A percentile compares a stretch with the other conserved stretches of the same genome.
These are phyloP conservation scores for Hylyphantes graminicola DNA, from an alignment of 1,140 invertebrate genomes.

Conservation along the genomic window DNA sequence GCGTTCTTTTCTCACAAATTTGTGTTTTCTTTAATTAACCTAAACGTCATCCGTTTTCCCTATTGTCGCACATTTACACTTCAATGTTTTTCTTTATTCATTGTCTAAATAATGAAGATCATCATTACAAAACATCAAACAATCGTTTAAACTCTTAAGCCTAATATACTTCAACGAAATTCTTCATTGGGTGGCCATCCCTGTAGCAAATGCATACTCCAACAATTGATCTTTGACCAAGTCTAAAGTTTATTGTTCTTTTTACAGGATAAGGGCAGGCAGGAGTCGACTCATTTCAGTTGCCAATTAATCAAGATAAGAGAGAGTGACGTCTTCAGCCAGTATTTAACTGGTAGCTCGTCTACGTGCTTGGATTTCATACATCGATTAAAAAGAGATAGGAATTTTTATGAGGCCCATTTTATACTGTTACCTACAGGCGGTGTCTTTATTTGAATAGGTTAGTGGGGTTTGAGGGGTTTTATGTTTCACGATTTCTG, in stretches of 20 bases:
- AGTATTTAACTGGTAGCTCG: constrained; percentile 46
- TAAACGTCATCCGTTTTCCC: too few relatives aligned
- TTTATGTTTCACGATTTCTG: background rate
- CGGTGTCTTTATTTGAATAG: background rate
- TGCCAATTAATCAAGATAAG: constrained; percentile 50
- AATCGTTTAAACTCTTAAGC: too few relatives aligned
- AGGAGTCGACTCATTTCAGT: background rate
- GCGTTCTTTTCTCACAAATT: too few relatives aligned
- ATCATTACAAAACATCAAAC: too few relatives aligned
- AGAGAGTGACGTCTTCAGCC: constrained; percentile 6
- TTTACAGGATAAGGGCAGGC: background rate
- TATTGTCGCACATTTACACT: too few relatives aligned
- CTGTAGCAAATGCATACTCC: background rate
- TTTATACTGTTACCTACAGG: background rate
- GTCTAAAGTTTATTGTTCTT: constrained; percentile 8
- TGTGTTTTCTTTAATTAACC: too few relatives aligned
- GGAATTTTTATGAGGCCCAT: constrained; percentile 33
- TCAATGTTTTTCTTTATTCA: too few relatives aligned
- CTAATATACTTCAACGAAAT: too few relatives aligned
- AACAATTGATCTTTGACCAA: background rate
- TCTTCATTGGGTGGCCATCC: background rate
- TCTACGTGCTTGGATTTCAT: constrained; percentile 21
- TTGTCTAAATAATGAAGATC: too few relatives aligned
- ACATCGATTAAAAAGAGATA: constrained; percentile 17
- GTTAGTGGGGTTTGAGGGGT: background rate